Conservation (phyloP, 2,888 invertebrate genomes). For the Mythimna pallens region DNA sequence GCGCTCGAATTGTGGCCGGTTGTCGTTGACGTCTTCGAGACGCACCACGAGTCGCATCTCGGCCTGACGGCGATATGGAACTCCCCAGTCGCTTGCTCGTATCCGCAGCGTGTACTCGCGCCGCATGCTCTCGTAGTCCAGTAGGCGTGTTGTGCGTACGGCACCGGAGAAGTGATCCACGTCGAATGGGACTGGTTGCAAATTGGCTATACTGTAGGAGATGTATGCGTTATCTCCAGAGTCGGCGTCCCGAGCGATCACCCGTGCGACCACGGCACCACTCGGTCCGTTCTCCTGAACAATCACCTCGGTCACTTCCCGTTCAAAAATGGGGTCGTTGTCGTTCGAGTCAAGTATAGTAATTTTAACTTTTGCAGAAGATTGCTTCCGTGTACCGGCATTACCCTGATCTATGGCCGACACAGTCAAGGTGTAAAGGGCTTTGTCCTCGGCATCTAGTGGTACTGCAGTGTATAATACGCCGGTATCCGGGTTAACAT, state of each 20-base stretch:
- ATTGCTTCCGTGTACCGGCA: slow-evolving; percentile 95
- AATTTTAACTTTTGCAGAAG: slow-evolving; percentile 97
- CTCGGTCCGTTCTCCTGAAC: slow-evolving; percentile 97
- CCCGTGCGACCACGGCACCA: slow-evolving; percentile 95
- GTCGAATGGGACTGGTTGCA: slow-evolving; percentile 97
- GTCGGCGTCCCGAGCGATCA: slow-evolving; percentile 96
- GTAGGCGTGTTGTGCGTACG: slow-evolving; percentile 94
- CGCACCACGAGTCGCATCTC: slow-evolving; percentile 96
- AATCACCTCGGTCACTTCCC: slow-evolving; percentile 92
- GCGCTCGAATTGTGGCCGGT: slow-evolving; percentile 97
- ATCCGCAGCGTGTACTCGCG: slow-evolving; percentile 95
- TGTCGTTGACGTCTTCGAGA: slow-evolving; percentile 97
- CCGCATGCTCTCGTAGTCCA: slow-evolving; percentile 98
- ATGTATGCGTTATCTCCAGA: slow-evolving; percentile 98
- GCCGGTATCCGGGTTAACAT: slow-evolving; percentile 96
- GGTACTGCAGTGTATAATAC: slow-evolving; percentile 95
- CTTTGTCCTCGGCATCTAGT: slow-evolving; percentile 96
- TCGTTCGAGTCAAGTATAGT: slow-evolving; percentile 98
- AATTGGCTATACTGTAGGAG: slow-evolving; percentile 97
- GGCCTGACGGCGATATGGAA: slow-evolving; percentile 97
- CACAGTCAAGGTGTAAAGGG: slow-evolving; percentile 96
- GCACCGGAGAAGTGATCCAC: slow-evolving; percentile 98
- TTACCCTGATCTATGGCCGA: slow-evolving; percentile 97
- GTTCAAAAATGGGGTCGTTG: slow-evolving; percentile 97
- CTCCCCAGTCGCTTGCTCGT: slow-evolving; percentile 98